A percentile compares a stretch with the other conserved stretches of the same genome.
phyloP scores from a whole-genome alignment of 2,888 invertebrate genomes.

The Zeuzera pyrina region DNA sequence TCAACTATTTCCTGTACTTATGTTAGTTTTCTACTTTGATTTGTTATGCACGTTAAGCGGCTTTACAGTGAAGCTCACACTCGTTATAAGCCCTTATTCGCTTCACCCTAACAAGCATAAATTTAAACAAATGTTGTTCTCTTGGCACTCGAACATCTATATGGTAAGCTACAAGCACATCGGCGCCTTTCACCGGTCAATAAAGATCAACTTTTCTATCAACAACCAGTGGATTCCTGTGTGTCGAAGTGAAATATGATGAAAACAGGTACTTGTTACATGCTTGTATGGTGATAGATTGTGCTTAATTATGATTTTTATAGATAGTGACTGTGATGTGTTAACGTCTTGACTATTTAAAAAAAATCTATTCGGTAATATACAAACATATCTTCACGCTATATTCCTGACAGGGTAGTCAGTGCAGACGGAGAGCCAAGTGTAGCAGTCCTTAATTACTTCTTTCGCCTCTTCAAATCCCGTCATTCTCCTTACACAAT shows the following conservation, averaged over 20 bases:
- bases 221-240: slow-evolving; percentile 32
- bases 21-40: too few species aligned
- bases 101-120: slow-evolving; percentile 33
- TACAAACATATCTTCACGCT: too few species aligned
- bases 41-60: too few species aligned
- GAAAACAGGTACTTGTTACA: slow-evolving; percentile 24
- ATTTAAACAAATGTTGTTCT: slow-evolving; percentile 34
- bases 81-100: slow-evolving; percentile 26
- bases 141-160: slow-evolving; percentile 28
- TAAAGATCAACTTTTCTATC: slow-evolving; percentile 60
- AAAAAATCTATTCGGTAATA: too few species aligned
- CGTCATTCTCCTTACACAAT: too few species aligned
- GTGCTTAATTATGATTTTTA: slow-evolving; percentile 45
- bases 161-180: slow-evolving; percentile 22
- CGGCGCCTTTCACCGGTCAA: slow-evolving; percentile 50
- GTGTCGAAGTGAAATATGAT: slow-evolving; percentile 26
- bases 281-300: slow-evolving; percentile 38
- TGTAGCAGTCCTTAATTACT: too few species aligned
- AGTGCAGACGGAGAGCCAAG: too few species aligned
- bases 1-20: too few species aligned
- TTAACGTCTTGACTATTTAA: too few species aligned
- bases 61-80: too few species aligned
- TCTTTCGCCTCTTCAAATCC: too few species aligned
- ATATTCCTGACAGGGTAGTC: too few species aligned
- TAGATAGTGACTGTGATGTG: slow-evolving; percentile 40